These are phyloP conservation scores for Centrocercus urophasianus DNA, from an alignment of 2,113 vertebrate genomes.

Conservation along the genomic window DNA sequence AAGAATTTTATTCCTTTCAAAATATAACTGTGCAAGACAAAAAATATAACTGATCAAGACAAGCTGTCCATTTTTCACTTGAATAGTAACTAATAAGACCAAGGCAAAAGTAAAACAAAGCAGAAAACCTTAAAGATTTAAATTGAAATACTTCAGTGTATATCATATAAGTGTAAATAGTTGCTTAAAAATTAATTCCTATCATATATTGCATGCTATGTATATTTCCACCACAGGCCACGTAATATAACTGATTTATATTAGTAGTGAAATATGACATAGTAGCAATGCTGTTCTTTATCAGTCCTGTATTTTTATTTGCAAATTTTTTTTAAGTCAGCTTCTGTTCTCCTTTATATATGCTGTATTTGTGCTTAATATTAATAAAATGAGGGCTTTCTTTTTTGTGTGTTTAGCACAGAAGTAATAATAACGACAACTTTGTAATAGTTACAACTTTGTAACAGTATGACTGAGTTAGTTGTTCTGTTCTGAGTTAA, in stretches of 20 bases:
- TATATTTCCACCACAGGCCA: not conserved
- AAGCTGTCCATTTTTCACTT: not conserved
- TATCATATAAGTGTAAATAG: not conserved
- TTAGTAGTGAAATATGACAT: not conserved
- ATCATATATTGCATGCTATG: not conserved
- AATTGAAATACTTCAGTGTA: not conserved
- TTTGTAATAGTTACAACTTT: conserved; percentile 25
- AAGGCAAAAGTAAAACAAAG: not conserved
- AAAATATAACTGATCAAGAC: not conserved
- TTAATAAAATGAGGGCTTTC: conserved; percentile 31
- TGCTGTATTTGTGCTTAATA: not conserved
- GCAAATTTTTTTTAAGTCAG: not conserved
- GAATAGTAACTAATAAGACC: not conserved
- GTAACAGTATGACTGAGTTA: not conserved
- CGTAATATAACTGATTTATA: not conserved
- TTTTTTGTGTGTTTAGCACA: not conserved
- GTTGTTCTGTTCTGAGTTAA: not conserved
- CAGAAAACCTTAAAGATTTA: not conserved
- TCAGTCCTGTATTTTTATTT: not conserved
- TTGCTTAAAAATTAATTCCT: conserved; percentile 22
- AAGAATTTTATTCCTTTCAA: not conserved
- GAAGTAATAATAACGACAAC: not conserved
- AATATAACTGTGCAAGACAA: not conserved
- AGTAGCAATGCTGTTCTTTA: not conserved
- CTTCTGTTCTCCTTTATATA: not conserved